Base-by-base conservation (phyloP, 1,140 invertebrate genomes). In the Schlechtendalia chinensis region DNA sequence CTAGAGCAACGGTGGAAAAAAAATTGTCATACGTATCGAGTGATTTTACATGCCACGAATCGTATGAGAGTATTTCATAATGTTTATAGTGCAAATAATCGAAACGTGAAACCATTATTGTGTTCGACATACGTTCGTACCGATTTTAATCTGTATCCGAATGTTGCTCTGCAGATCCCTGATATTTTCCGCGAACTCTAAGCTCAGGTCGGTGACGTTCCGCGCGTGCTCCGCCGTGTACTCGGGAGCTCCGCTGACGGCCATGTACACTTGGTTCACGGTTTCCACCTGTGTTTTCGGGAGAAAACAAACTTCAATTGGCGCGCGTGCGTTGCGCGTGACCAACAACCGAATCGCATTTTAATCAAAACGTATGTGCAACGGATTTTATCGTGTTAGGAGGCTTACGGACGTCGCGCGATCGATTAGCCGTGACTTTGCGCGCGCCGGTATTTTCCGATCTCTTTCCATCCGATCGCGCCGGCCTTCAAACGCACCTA, bases 251-350 rank as follows among this genome's bases (percentile, higher is more conserved):
- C 94, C 94, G 29, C 92, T 93, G 0, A 94, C 93, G 17, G 93
- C 90, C 93, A 96, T 94, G 84, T 96, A 96, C 53, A 94, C 91
- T 82, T 92, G 90, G 22, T 93, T 93, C 11, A 95, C 93, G 0
- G 94, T 96, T 86, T 96, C 94, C 29, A 96, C 93, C 91, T 94
- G 8, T n/a, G 85, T 58, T 53, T 22, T 61, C 29, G 29, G 17
- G 11, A 63, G 5, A 79, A 77, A 45, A 77, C 6, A 54, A 54
- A 8, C 12, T 39, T 39, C 32, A 8, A 39, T 39, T 39, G 32
- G 8, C n/a, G n/a, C n/a, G n/a, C n/a, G n/a, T n/a, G n/a, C n/a
- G n/a, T n/a, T n/a, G n/a, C n/a, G 54, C 69, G 69, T 54, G 69
- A 54, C 24, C 3, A 29, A 72, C 5, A n/a, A 53, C 16, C 10